Conservation (phyloP, 2,113 vertebrate genomes). For the Prionailurus bengalensis region DNA sequence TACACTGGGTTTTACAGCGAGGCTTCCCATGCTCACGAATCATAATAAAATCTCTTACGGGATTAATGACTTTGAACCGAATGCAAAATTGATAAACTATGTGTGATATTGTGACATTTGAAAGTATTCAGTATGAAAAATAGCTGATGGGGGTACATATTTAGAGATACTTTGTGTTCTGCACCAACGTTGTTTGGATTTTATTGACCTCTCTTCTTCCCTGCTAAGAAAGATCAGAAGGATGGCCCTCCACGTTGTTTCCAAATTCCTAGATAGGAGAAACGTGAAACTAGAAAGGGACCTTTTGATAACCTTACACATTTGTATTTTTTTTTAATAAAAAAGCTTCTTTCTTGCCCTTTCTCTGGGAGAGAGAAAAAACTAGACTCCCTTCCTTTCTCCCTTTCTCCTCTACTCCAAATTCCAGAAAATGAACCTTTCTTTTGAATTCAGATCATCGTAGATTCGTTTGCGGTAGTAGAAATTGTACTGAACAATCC, state of each 20-base stretch:
- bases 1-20: background rate
- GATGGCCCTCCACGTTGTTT: background rate
- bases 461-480: background rate
- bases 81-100: background rate
- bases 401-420: background rate
- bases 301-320: background rate
- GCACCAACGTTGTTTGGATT: background rate
- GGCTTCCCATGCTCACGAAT: background rate
- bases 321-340: conserved; percentile 29
- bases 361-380: conserved; percentile 28
- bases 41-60: background rate
- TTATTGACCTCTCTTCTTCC: background rate
- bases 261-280: background rate
- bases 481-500: background rate
- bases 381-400: background rate
- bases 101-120: background rate
- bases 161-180: background rate
- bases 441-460: background rate
- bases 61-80: conserved; percentile 51
- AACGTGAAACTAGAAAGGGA: background rate
- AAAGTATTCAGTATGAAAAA: background rate
- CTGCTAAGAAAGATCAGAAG: background rate
- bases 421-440: background rate
- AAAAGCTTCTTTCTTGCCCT: background rate
- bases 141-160: background rate